These are phyloP conservation scores for Bombus confusus DNA, from an alignment of 1,140 invertebrate species.

Conservation along the genomic window DNA sequence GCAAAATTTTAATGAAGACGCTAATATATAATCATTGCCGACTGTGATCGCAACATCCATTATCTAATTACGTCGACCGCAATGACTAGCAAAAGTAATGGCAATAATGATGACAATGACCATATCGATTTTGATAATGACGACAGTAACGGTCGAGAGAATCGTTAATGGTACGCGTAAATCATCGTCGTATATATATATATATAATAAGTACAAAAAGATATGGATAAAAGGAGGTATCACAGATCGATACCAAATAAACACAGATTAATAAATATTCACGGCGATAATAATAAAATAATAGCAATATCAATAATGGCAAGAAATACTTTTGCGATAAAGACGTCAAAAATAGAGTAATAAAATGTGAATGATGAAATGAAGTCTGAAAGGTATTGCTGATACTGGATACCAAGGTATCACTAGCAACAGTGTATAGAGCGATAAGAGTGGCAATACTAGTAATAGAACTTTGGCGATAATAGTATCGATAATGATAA, in stretches of 20 bases:
- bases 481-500: background rate
- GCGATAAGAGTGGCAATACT: background rate
- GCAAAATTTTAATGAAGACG: slow-evolving; percentile 61
- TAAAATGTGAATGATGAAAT: slow-evolving; percentile 38
- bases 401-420: slow-evolving; percentile 15
- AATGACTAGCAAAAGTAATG: slow-evolving; percentile 38
- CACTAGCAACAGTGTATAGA: slow-evolving; percentile 29
- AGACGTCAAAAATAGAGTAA: slow-evolving; percentile 50
- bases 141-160: slow-evolving; percentile 48
- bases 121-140: background rate
- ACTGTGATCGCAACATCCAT: background rate
- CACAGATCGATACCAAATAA: background rate
- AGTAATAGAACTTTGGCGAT: background rate
- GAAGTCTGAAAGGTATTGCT: background rate
- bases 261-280: slow-evolving; percentile 41
- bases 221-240: background rate
- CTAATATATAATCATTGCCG: slow-evolving; percentile 56
- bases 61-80: slow-evolving; percentile 37
- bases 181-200: background rate
- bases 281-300: slow-evolving; percentile 42
- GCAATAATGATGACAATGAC: background rate
- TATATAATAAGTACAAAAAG: slow-evolving; percentile 15
- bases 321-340: slow-evolving; percentile 27
- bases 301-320: slow-evolving; percentile 32
- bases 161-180: slow-evolving; percentile 19